These are phyloP conservation scores for Amphipoea lucens DNA, from an alignment of 2,888 invertebrate genomes.

Conservation along the genomic window DNA sequence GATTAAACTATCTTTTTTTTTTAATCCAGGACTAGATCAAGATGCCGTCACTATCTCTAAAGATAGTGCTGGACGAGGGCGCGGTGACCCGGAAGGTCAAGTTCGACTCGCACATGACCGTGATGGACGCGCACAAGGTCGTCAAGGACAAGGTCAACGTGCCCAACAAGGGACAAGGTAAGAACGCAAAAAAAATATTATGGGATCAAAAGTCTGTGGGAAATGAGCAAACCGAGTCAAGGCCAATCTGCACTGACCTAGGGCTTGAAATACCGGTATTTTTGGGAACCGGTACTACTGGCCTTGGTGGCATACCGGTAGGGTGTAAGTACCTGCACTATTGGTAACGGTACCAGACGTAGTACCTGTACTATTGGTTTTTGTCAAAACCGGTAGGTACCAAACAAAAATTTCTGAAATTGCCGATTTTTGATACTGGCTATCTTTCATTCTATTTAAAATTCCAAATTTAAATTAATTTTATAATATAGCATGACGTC, in stretches of 20 bases:
- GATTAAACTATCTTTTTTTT: background rate
- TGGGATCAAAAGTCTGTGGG: background rate
- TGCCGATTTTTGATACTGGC: too few species aligned
- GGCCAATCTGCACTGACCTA: background rate
- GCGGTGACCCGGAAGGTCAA: slow-evolving; percentile 98
- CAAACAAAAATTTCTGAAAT: background rate
- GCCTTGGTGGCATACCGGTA: background rate
- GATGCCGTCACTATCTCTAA: slow-evolving; percentile 94
- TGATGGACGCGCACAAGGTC: slow-evolving; percentile 97
- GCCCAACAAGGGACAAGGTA: slow-evolving; percentile 96
- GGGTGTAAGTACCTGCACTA: background rate
- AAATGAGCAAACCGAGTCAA: background rate
- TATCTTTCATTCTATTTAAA: too few species aligned
- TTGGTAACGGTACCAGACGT: background rate
- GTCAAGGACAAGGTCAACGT: slow-evolving; percentile 98
- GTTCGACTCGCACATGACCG: slow-evolving; percentile 97
- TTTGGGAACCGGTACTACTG: too few species aligned
- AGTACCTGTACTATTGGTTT: too few species aligned
- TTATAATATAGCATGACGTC: too few species aligned
- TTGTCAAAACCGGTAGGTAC: background rate
- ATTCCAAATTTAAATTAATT: too few species aligned
- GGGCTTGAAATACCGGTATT: background rate
- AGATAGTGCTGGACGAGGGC: slow-evolving; percentile 95
- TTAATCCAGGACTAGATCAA: slow-evolving; percentile 41
- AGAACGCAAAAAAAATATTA: slow-evolving; percentile 64